Evolutionary conservation across 2,113 vertebrate species (phyloP).

Genomic region (Colaptes auratus): DNA sequence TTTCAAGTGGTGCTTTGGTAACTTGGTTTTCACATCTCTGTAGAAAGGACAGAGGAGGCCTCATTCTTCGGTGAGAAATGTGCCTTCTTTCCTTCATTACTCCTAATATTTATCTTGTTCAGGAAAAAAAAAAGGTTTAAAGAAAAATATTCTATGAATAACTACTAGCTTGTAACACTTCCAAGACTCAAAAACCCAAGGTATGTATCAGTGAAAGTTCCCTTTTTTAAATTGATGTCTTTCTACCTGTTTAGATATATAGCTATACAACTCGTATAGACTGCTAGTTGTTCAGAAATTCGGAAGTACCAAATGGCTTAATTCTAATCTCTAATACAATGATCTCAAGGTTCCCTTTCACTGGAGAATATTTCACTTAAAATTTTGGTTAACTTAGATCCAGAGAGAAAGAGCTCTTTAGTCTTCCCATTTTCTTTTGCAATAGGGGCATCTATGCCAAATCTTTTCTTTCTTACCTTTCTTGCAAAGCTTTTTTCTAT

Average conservation of each 20-base stretch:
- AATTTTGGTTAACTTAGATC: not conserved
- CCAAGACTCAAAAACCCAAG: not conserved
- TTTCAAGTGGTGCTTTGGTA: not conserved
- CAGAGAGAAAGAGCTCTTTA: not conserved
- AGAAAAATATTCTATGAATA: not conserved
- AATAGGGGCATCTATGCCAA: not conserved
- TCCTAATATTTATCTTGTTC: not conserved
- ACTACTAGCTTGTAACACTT: not conserved
- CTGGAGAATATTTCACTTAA: not conserved
- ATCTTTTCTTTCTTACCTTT: not conserved
- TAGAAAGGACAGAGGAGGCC: not conserved
- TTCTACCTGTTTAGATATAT: not conserved
- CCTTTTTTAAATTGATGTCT: not conserved
- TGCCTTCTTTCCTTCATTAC: not conserved
- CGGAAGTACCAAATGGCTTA: not conserved
- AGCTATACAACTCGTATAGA: accelerated
- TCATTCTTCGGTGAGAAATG: not conserved
- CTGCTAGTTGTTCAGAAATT: not conserved
- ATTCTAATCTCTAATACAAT: not conserved
- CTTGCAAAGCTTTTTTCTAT: not conserved
- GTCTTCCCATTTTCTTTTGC: not conserved
- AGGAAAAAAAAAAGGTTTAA: not conserved
- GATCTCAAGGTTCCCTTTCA: not conserved
- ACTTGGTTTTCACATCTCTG: not conserved
- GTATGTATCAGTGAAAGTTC: accelerated